Evolutionary conservation across 2,113 vertebrate species (phyloP).

Genomic region (Antigone vipio): DNA sequence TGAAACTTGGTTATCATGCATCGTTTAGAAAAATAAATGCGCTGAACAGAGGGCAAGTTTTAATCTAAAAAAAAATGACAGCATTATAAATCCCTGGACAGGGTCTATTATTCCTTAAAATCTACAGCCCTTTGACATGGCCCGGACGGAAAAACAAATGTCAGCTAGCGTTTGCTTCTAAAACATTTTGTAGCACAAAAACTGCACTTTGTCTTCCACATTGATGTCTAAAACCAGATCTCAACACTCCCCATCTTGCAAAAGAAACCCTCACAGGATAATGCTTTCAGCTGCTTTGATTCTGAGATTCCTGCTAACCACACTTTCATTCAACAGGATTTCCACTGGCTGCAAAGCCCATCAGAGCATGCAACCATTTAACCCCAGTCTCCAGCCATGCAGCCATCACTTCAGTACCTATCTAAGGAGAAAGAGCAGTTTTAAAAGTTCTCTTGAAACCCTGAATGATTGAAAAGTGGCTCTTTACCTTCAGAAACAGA

Average conservation of each 20-base stretch:
- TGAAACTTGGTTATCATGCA: not conserved
- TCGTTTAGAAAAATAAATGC: not conserved
- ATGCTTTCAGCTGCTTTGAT: not conserved
- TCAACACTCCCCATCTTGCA: not conserved
- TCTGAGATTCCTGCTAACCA: not conserved
- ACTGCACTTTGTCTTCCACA: conserved; percentile 2
- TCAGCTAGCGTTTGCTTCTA: not conserved
- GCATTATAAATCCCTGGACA: conserved; percentile 38
- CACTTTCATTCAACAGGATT: not conserved
- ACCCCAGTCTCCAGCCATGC: not conserved
- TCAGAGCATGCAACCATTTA: not conserved
- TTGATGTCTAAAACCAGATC: not conserved
- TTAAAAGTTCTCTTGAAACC: not conserved
- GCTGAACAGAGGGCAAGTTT: not conserved
- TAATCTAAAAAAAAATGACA: not conserved
- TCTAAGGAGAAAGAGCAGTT: not conserved
- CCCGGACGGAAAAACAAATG: not conserved
- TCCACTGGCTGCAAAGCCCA: not conserved
- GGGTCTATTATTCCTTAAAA: not conserved
- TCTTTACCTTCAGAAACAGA: not conserved
- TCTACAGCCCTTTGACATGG: not conserved
- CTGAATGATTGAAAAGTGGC: not conserved
- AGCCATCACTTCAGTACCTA: not conserved
- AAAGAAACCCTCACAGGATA: not conserved
- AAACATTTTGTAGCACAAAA: conserved; percentile 9